Evolutionary conservation across 2,113 vertebrate genomes (phyloP), one percentile per base, ranked within the genome.

Genomic region (Gulo gulo): DNA sequence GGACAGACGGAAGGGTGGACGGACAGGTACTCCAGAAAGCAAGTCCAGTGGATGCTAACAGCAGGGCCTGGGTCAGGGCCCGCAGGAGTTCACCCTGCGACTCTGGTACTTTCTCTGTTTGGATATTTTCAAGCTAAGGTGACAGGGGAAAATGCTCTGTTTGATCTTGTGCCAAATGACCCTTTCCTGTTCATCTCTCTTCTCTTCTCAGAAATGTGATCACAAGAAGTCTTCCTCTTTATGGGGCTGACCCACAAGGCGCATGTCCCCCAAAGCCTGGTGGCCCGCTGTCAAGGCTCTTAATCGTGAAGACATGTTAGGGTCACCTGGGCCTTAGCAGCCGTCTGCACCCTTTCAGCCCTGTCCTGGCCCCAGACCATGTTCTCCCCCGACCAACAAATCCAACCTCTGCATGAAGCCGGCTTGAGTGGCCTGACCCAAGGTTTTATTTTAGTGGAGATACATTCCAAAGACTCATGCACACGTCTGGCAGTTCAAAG

Each of bases 271-370:
- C 24, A 7, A 52, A 63, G 36, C 21, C 24, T 63, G 65, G 3
- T 14, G 34, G 36, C 21, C 16, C 13, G 4, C 29, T 67, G 9
- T 26, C 20, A 29, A 65, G 55, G 24, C 36, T 26, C 6, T 24
- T 24, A 6, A 6, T 4, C 8, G 6, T 15, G 9, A 67, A 85
- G 50, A 45, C 39, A 88, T 16, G 1, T 36, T 6, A 4, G 26
- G 0, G 2, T 4, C 31, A 55, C 7, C 31, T 39, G 3, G 14
- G 42, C 61, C 31, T 3, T 1, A 16, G 31, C 67, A 34, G 3
- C 10, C 31, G 24, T 67, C 65, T n/a, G 31, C 36, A 4, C 23
- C 57, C 59, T 61, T 11, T 26, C 24, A 26, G 59, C 29, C 29
- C 18, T n/a, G 2, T 45, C 23, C 61, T 65, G 11, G 4, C 34